Base-by-base conservation (phyloP, 2,113 vertebrate genomes). In the Bambusicola thoracicus region DNA sequence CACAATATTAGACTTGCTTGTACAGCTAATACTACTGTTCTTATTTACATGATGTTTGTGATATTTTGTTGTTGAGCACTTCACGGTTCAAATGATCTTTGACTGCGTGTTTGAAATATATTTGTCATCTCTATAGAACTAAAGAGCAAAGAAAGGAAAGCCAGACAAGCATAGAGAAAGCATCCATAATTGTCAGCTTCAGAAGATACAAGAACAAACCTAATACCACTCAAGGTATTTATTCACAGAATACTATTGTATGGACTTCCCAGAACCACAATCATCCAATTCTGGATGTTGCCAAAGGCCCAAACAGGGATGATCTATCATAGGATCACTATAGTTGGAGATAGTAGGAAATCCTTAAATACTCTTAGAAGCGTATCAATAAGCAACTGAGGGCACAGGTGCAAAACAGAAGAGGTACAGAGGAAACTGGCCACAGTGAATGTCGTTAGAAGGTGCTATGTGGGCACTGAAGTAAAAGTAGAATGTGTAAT, bases 81-180 rank as follows among this genome's bases (percentile, higher is more conserved):
- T 92, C 66, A 20, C 41, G 56, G 62, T 76, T 89, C 63, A 49
- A 68, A 62, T 70, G 22, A 73, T 51, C 92, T 93, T 89, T 44
- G 7, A 58, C 49, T 70, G 22, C 69, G 46, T 32, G 38, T 77
- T 90, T 90, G 85, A 82, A 87, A 87, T 80, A 25, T 15, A 29
- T 90, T 83, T 88, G 68, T 70, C 36, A 4, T 58, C 55, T 55
- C 41, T 88, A 11, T 41, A 25, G 74, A 87, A 65, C 20, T 81
- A 75, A 85, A 81, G 27, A 80, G 41, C 38, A 46, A 93, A 62
- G 41, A 90, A 91, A 89, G 40, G 40, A 82, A 77, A 95, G 65
- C 41, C 72, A 90, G 68, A 34, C n/a, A 85, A 77, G 49, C 68
- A 66, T 41, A 59, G 63, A 73, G 63, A 73, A 91, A 83, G 63